These are phyloP conservation scores for Trinorchestia longiramus DNA, from an alignment of 1,140 invertebrate genomes.

Conservation along the genomic window DNA sequence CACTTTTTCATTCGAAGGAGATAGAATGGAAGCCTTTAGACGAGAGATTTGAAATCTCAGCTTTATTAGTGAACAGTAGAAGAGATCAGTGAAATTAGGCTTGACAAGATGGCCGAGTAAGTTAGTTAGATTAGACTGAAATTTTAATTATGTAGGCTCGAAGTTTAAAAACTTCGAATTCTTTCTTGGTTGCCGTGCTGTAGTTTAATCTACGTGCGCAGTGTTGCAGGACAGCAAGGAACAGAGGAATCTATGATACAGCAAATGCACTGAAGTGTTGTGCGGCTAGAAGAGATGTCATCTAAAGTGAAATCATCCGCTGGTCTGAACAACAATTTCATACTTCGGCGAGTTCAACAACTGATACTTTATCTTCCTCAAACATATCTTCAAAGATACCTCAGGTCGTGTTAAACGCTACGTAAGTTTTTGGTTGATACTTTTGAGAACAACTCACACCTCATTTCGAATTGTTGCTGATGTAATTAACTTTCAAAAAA, in stretches of 20 bases:
- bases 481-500: not conserved
- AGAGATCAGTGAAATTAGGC: not conserved
- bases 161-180: not conserved
- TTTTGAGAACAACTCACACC: not conserved
- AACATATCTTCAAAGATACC: not conserved
- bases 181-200: not conserved
- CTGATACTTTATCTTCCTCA: not conserved
- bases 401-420: not conserved
- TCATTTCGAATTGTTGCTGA: not conserved
- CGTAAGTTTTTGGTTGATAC: not conserved
- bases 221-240: not conserved
- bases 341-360: too few relatives aligned
- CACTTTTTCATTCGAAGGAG: not conserved
- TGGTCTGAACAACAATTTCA: not conserved
- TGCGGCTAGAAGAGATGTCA: not conserved
- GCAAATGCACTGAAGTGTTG: not conserved
- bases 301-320: not conserved
- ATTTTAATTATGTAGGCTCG: not conserved
- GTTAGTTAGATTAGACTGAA: not conserved
- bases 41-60: not conserved
- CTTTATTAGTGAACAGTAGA: not conserved
- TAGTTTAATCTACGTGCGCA: not conserved
- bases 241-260: not conserved
- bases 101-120: not conserved
- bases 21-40: conserved; percentile 6